Evolutionary conservation across 1,140 invertebrate species (phyloP), one percentile per base, ranked within the genome.

Genomic region (Brachionus calyciflorus): DNA sequence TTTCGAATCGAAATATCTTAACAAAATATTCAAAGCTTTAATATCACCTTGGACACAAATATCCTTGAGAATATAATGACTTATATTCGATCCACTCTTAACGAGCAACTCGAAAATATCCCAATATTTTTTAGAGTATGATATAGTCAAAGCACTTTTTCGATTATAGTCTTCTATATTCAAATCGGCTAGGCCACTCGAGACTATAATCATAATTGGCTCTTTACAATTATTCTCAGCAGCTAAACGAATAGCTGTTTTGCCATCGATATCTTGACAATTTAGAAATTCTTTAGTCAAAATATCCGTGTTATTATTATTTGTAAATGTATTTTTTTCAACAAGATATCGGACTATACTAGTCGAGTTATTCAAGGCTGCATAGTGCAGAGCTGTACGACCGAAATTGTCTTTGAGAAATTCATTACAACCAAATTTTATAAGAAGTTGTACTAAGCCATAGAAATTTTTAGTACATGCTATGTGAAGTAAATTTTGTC

Each of bases 391-490:
- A 3, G 49, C 30, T 2, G 49, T 76, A 26, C 73, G 73, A 0
- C 73, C 73, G 14, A 24, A 26, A 51, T 76, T 41, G 30, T 76
- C 73, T 46, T 49, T 46, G n/a, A 76, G 41, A 46, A 41, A 57
- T 21, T 76, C 49, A 46, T 76, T 76, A 21, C 49, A 55, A 28
- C 49, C 49, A 21, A 55, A 76, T 76, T 76, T 55, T n/a, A 76
- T 44, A 17, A 76, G 19, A 12, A 76, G 49, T 40, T 60, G 73
- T 21, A 60, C 73, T 0, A 76, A 51, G 1, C 73, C 73, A 30
- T 76, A 76, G 28, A 60, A 76, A 48, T 76, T 76, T 44, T 76
- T 76, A 26, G 30, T 46, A 24, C 73, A 76, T 9, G 73, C 73
- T 5, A 57, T 55, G 37, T 76, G 73, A 10, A 76, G 40, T 26